Percentiles rank a stretch among this genome's conserved stretches.
These are phyloP conservation scores for Bactericera cockerelli DNA, from an alignment of 1,140 invertebrate genomes.

Conservation along the genomic window DNA sequence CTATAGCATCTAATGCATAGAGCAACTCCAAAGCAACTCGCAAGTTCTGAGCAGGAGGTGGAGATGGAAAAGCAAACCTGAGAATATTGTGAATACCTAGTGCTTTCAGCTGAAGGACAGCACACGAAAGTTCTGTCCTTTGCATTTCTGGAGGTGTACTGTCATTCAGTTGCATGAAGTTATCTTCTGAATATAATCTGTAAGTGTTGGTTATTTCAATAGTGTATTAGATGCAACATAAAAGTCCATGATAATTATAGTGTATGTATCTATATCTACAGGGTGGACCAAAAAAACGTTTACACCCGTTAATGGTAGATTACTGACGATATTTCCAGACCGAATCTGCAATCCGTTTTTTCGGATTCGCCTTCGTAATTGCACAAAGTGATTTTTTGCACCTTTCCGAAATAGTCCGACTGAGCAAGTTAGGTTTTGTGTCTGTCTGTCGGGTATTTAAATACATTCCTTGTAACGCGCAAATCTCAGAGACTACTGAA, in stretches of 20 bases:
- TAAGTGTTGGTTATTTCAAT: no score
- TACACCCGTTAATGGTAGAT: no score
- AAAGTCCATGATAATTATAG: slow-evolving; percentile 15
- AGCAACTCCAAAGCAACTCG: slow-evolving; percentile 71
- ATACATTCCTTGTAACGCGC: no score
- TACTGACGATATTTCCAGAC: no score
- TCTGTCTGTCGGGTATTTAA: no score
- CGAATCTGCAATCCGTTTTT: no score
- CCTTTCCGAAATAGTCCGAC: slow-evolving; percentile 11
- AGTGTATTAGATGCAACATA: slow-evolving; percentile 18
- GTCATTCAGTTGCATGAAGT: slow-evolving; percentile 49
- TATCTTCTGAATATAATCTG: slow-evolving; percentile 61
- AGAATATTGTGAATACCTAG: slow-evolving; percentile 83
- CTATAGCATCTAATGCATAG: slow-evolving; percentile 71
- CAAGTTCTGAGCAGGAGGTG: slow-evolving; percentile 81
- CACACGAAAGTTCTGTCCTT: slow-evolving; percentile 65
- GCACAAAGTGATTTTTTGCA: neutral
- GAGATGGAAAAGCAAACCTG: slow-evolving; percentile 67
- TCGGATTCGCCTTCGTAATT: no score
- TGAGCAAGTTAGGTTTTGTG: no score
- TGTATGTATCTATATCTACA: no score
- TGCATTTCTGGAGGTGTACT: slow-evolving; percentile 85
- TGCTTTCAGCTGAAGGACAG: slow-evolving; percentile 85
- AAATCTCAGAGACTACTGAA: no score
- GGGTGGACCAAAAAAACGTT: no score